These are phyloP conservation scores for Chloebia gouldiae DNA, from an alignment of 2,113 vertebrate genomes.

Conservation along the genomic window DNA sequence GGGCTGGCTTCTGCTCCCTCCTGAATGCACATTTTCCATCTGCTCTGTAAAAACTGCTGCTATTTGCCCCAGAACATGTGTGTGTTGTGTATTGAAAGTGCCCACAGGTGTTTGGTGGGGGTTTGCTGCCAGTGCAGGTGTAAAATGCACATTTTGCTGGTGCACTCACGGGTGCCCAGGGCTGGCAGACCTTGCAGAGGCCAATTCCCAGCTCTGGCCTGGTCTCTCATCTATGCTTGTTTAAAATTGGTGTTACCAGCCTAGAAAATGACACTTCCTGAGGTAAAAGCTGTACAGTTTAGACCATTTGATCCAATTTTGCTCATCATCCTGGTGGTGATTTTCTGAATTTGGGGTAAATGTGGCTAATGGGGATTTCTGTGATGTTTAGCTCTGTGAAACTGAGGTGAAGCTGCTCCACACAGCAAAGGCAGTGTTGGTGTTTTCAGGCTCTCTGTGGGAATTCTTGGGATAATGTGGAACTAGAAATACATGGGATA, in stretches of 20 bases:
- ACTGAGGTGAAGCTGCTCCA: neutral
- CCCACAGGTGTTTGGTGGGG: neutral
- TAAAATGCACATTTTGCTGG: neutral
- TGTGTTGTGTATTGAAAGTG: neutral
- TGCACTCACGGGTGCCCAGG: neutral
- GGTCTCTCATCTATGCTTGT: accelerated
- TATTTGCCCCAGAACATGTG: neutral
- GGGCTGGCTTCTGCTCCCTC: neutral
- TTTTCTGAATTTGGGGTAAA: neutral
- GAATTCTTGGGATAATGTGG: neutral
- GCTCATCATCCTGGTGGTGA: neutral
- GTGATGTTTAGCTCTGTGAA: neutral
- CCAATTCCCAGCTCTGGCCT: neutral
- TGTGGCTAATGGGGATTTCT: neutral
- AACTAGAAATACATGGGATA: neutral
- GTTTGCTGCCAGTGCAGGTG: neutral
- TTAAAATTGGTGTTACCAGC: neutral
- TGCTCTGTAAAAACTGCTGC: neutral
- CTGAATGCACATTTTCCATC: neutral
- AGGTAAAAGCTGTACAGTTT: neutral
- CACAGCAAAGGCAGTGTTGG: neutral
- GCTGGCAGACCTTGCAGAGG: neutral
- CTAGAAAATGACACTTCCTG: neutral
- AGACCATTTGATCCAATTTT: neutral
- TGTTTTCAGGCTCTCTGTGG: neutral